These are phyloP conservation scores for Chalcosyrphus nemorum DNA, from an alignment of 2,888 invertebrate genomes.

Conservation along the genomic window DNA sequence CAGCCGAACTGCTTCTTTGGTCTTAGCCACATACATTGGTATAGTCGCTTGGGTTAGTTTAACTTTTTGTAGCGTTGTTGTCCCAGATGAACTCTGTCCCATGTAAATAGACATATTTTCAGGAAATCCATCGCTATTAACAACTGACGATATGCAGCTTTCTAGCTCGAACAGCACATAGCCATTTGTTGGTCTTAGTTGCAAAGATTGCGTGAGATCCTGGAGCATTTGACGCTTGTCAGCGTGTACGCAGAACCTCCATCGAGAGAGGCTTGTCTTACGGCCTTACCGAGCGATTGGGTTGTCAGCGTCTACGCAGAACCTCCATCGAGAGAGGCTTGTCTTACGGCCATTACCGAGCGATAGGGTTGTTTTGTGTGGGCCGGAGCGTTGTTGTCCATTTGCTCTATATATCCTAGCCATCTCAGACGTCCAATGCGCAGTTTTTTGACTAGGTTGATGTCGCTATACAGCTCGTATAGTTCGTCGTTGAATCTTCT, in stretches of 20 bases:
- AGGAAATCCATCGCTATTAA: slow-evolving; percentile 86
- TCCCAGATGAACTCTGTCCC: slow-evolving; percentile 78
- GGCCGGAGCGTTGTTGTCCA: too few species aligned
- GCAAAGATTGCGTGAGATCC: slow-evolving; percentile 85
- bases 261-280: slow-evolving; percentile 84
- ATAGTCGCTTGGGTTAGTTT: slow-evolving; percentile 74
- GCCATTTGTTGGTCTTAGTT: slow-evolving; percentile 85
- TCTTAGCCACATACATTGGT: slow-evolving; percentile 81
- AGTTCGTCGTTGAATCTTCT: too few species aligned
- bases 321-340: slow-evolving; percentile 84
- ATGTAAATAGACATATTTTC: slow-evolving; percentile 80
- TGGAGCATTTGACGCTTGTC: slow-evolving; percentile 86
- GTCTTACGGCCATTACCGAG: slow-evolving; percentile 82
- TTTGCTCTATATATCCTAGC: too few species aligned
- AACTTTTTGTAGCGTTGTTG: slow-evolving; percentile 77
- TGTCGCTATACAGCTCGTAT: too few species aligned
- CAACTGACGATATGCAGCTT: slow-evolving; percentile 85
- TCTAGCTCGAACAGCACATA: slow-evolving; percentile 87
- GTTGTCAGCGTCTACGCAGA: slow-evolving; percentile 84
- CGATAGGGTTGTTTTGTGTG: slow-evolving; percentile 69
- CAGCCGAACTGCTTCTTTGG: slow-evolving; percentile 82
- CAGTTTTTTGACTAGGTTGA: too few species aligned
- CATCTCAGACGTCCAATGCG: too few species aligned
- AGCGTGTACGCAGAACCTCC: slow-evolving; percentile 85
- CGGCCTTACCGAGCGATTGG: slow-evolving; percentile 77